Base-by-base conservation (phyloP, 2,113 vertebrate genomes). In the Danionella cerebrum region DNA sequence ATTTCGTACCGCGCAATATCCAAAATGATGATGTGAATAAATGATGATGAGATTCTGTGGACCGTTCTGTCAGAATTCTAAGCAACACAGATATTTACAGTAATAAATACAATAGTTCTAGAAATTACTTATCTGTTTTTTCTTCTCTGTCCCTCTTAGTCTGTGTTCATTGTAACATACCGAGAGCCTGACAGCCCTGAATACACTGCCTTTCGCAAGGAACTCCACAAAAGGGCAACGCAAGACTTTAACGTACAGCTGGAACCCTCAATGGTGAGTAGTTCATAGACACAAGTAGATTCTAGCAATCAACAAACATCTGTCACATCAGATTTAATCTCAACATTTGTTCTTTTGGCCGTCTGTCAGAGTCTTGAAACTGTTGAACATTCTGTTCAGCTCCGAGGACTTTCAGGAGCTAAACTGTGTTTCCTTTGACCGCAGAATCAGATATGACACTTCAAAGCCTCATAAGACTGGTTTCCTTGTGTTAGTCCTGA, bases 131-230 rank as follows among this genome's bases (percentile, higher is more conserved):
- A n/a, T n/a, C n/a, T 35, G 18, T 25, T 5, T 53, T 24, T 12
- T 65, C 21, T 53, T 41, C 10, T 42, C 38, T 74, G 53, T 74
- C 71, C 19, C 27, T 25, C 50, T 69, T 80, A 97, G 95, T 94
- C 93, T 27, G 94, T 98, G 27, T 85, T 98, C 66, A 82, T 98
- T 76, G 95, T 98, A 74, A 93, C 94, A 0, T 97, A 96, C 80
- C 91, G 91, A 0, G 86, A 94, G 58, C 95, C 95, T 19, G 91
- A 94, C 58, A 96, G 92, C 65, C 91, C 91, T 0, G 94, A 97
- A 71, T 98, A 95, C 80, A 81, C 82, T 55, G 82, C 88, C 14
- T 98, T 98, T 67, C 92, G 94, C 81, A 91, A 64, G 38, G 90
- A 89, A 65, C 90, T 98, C 65, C 91, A 97, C 54, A 82, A 85